Evolutionary conservation across 1,140 invertebrate species (phyloP).

Genomic region (Drosophila grimshawi): DNA sequence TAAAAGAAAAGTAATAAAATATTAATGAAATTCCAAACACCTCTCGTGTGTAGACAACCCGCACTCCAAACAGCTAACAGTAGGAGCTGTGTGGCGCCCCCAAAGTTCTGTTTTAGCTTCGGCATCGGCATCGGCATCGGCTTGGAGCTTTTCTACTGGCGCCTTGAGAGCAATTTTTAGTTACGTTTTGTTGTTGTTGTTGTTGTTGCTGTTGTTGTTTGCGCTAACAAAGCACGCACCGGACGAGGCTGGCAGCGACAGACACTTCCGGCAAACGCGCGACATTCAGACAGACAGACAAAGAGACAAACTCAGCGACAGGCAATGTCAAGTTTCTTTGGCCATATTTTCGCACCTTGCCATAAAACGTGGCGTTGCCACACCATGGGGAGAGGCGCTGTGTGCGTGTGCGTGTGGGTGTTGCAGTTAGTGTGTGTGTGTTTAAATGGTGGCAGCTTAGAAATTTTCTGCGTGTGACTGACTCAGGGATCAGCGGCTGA

Average conservation of each 20-base stretch:
- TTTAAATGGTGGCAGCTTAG: neutral
- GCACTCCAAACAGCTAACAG: too few relatives aligned
- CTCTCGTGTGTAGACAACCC: constrained; percentile 58
- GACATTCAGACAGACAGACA: constrained; percentile 8
- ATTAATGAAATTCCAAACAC: constrained; percentile 84
- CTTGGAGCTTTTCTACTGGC: constrained; percentile 34
- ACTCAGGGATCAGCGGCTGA: too few relatives aligned
- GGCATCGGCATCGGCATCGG: too few relatives aligned
- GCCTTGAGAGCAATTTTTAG: constrained; percentile 76
- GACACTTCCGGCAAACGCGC: constrained; percentile 60
- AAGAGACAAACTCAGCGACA: neutral
- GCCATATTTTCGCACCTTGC: constrained; percentile 72
- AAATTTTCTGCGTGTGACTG: neutral
- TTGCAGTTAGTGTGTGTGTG: neutral
- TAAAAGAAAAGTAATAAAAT: constrained; percentile 73
- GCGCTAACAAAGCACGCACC: constrained; percentile 77
- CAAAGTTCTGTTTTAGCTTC: constrained; percentile 1
- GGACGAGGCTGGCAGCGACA: constrained; percentile 35
- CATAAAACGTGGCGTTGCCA: constrained; percentile 11
- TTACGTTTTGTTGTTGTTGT: constrained; percentile 13
- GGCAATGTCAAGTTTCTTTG: constrained; percentile 28
- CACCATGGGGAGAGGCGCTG: too few relatives aligned
- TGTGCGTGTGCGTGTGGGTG: too few relatives aligned
- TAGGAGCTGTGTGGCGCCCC: neutral
- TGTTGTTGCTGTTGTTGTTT: constrained; percentile 38